Conservation (phyloP, 2,797 vertebrate genomes). For the Malurus leucopterus region DNA sequence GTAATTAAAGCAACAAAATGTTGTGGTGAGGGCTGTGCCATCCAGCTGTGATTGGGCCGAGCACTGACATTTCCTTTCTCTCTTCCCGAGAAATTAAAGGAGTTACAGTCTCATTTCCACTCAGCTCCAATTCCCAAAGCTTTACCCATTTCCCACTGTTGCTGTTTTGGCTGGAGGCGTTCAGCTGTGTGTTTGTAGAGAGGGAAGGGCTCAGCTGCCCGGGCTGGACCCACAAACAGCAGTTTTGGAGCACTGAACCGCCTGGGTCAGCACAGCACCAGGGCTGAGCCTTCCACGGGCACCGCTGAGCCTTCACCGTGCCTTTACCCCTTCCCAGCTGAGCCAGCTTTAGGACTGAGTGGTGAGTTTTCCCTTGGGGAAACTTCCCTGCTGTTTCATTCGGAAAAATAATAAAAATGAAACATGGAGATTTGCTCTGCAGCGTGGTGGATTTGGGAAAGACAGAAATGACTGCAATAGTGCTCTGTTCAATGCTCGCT, state of each 20-base stretch:
- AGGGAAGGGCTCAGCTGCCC: not conserved
- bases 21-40: not conserved
- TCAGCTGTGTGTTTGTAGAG: not conserved
- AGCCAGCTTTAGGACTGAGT: not conserved
- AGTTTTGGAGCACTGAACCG: not conserved
- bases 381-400: not conserved
- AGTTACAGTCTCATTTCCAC: not conserved
- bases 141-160: not conserved
- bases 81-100: not conserved
- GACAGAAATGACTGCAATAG: not conserved
- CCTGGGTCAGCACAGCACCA: no score
- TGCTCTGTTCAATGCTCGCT: not conserved
- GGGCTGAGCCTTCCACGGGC: not conserved
- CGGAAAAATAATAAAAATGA: not conserved
- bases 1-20: not conserved
- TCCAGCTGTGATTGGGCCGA: not conserved
- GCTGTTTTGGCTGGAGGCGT: not conserved
- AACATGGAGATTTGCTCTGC: not conserved
- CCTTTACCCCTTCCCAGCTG: not conserved
- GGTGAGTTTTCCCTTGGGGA: not conserved
- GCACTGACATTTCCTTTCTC: not conserved
- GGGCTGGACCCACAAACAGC: not conserved
- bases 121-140: not conserved
- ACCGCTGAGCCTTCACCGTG: not conserved
- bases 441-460: not conserved